Base-by-base conservation (phyloP, 2,888 invertebrate genomes). In the Zaprionus bogoriensis region DNA sequence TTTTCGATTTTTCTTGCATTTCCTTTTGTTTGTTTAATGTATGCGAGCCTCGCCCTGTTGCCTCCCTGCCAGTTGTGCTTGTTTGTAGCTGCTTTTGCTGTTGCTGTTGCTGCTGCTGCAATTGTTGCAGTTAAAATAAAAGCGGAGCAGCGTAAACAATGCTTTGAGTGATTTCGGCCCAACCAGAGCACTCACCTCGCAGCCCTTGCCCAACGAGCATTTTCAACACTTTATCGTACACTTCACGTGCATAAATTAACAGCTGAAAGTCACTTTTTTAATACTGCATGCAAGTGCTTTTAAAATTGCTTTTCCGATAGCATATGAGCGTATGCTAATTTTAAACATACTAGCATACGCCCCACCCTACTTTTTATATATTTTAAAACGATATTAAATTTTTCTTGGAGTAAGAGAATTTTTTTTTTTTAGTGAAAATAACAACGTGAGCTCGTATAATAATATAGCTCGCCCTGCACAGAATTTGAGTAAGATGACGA, bases 1-100 rank as follows among this genome's bases (percentile, higher is more conserved):
- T 69, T 61, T 51, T 46, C 44, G 46, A 44, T 61, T 57, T 54
- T 57, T 17, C 58, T 51, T 58, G 46, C 59, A 58, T 62, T 65
- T 78, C 58, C 41, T 39, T 52, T 67, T 80, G 67, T 77, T 71
- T 68, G 52, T 27, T 77, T 73, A 75, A 75, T 73, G 73, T 79
- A 68, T 64, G 48, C 27, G 27, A 2, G 9, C 9, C 27, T 38
- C 38, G 12, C 23, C 19, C 28, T 30, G 30, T 44, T 69, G 27
- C 27, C 27, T 27, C n/a, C n/a, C 51, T 69, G 58, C 45, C 47
- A 54, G 41, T 46, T 54, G 61, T 47, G 17, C n/a, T 17, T 51
- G 32, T 46, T 68, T 62, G 22, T 10, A 9, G 27, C 12, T 19
- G 38, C 23, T 14, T 5, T 14, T 12, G 19, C 17, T 51, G 53